phyloP scores from a whole-genome alignment of 2,888 invertebrate species.

The Deilephila elpenor region DNA sequence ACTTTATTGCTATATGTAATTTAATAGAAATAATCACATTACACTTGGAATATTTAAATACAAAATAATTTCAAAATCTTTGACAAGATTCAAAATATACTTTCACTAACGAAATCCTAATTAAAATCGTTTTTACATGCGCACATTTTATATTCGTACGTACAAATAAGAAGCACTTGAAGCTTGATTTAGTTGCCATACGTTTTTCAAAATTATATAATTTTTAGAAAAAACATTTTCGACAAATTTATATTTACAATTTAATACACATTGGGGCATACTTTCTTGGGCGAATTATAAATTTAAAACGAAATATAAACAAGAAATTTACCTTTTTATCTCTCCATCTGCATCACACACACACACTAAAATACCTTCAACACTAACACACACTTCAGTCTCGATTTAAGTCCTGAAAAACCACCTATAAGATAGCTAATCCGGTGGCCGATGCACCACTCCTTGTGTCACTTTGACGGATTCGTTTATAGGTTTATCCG shows the following conservation, averaged over 20 bases:
- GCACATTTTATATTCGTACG: too few species aligned
- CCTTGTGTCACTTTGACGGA: conserved; percentile 62
- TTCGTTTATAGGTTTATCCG: conserved; percentile 49
- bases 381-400: conserved; percentile 36
- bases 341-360: neutral
- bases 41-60: conserved; percentile 13
- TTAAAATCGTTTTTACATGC: neutral
- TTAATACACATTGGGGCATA: neutral
- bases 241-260: neutral
- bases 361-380: conserved; percentile 12
- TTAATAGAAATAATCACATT: neutral
- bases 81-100: neutral
- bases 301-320: too few species aligned
- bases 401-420: conserved; percentile 35
- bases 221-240: too few species aligned
- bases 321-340: too few species aligned
- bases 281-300: neutral
- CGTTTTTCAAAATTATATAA: neutral
- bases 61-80: conserved; percentile 4
- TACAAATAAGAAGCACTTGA: too few species aligned
- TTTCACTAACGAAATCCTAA: neutral
- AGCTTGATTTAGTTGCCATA: too few species aligned
- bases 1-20: conserved; percentile 6
- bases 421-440: conserved; percentile 52
- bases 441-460: conserved; percentile 68